phyloP scores from a whole-genome alignment of 2,888 invertebrate species.

The Caradrina kadenii region DNA sequence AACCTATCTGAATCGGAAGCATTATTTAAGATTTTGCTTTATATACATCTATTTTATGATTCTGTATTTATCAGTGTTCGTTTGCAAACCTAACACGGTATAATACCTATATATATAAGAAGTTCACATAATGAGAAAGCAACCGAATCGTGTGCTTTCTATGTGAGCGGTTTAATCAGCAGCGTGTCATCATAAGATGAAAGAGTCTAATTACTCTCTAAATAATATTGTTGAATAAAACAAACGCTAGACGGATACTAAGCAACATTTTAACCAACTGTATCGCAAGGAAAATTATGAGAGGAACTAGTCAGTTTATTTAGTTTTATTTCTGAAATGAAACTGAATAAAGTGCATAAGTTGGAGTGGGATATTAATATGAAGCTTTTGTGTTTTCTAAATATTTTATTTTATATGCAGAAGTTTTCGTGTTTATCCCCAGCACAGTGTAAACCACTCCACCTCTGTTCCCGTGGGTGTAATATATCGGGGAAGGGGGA shows the following conservation, averaged over 20 bases:
- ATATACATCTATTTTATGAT: neutral
- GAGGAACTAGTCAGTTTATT: slow-evolving; percentile 47
- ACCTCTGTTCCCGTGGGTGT: slow-evolving; percentile 34
- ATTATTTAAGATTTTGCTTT: neutral
- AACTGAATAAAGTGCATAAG: slow-evolving; percentile 30
- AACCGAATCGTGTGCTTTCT: neutral
- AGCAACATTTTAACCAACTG: slow-evolving; percentile 39
- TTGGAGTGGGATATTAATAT: slow-evolving; percentile 23
- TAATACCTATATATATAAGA: neutral
- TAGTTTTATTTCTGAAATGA: slow-evolving; percentile 42
- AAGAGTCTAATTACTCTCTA: slow-evolving; percentile 23
- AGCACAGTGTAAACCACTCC: slow-evolving; percentile 45
- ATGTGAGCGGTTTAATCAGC: slow-evolving; percentile 8
- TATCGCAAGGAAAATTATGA: slow-evolving; percentile 38
- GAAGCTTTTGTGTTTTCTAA: slow-evolving; percentile 29
- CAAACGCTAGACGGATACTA: slow-evolving; percentile 18
- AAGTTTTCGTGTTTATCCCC: slow-evolving; percentile 21
- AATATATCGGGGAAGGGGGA: slow-evolving; percentile 39
- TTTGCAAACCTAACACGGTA: neutral
- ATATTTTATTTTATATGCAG: slow-evolving; percentile 29
- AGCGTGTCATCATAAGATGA: slow-evolving; percentile 2
- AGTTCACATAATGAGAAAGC: neutral
- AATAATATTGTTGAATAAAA: slow-evolving; percentile 29
- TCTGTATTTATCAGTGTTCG: neutral
- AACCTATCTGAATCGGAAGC: neutral